Evolutionary conservation across 2,888 invertebrate genomes (phyloP).

Genomic region (Drosophila prostipennis): DNA sequence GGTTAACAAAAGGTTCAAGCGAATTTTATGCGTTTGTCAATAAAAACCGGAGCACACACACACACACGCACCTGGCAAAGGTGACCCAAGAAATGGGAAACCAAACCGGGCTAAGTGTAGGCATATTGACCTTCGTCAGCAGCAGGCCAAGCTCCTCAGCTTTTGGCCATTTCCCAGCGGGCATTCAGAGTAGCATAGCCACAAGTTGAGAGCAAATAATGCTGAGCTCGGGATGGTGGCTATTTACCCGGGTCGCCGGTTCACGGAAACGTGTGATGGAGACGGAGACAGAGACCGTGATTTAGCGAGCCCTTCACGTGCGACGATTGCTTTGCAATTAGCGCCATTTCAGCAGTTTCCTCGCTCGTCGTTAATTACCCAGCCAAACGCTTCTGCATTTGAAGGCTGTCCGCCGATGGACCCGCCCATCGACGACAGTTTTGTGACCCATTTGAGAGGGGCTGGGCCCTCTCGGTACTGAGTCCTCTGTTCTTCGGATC

Average conservation of each 20-base stretch:
- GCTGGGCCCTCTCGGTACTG: not conserved
- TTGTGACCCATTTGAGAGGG: constrained; percentile 38
- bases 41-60: constrained; percentile 56
- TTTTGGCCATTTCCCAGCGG: constrained; percentile 46
- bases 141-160: constrained; percentile 21
- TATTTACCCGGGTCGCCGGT: constrained; percentile 4
- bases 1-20: constrained; percentile 74
- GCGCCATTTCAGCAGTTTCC: constrained; percentile 73
- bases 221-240: constrained; percentile 14
- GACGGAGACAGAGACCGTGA: constrained; percentile 52
- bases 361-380: constrained; percentile 43
- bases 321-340: constrained; percentile 75
- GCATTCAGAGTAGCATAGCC: constrained; percentile 10
- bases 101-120: constrained; percentile 77
- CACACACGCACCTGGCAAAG: not conserved
- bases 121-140: constrained; percentile 75
- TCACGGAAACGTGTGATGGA: constrained; percentile 18
- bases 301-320: constrained; percentile 64
- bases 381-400: constrained; percentile 22
- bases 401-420: constrained; percentile 34
- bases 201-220: constrained; percentile 30
- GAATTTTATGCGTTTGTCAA: constrained; percentile 73
- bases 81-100: constrained; percentile 53
- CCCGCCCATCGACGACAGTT: constrained; percentile 58
- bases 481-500: not conserved